Base-by-base conservation (phyloP, 2,888 invertebrate genomes). In the Leistus spinibarbis region DNA sequence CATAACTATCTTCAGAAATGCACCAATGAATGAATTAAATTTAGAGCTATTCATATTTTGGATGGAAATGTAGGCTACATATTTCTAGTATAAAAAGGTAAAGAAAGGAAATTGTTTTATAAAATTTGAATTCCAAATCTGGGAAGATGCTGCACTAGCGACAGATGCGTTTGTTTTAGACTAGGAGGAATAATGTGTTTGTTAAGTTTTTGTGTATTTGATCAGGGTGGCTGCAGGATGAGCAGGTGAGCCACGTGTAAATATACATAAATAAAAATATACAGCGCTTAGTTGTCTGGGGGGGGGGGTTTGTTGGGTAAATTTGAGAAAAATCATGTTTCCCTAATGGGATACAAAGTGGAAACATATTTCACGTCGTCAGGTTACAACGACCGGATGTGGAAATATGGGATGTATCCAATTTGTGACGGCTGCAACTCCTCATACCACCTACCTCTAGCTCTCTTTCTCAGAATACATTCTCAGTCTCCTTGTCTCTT, bases 261-360 rank as follows among this genome's bases (percentile, higher is more conserved):
- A 70, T 70, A 69, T 69, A 57, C 19, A 19, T 57, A 19, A 57
- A 19, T 40, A 40, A 10, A 40, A 10, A 40, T 13, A 69, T 69
- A n/a, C n/a, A n/a, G n/a, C n/a, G n/a, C 69, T 60, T 27, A 60
- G 27, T 57, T 23, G n/a, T 40, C 27, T n/a, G n/a, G n/a, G n/a
- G n/a, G n/a, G n/a, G n/a, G 54, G 23, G 20, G 23, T 19, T 22
- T 20, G 57, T 17, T 40, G 19, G 24, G 24, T 62, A 17, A 69
- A 69, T 62, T 70, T 63, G 54, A 69, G 56, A 53, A 70, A 63
- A 70, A 70, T 63, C 54, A 63, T 70, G 70, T 23, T 22, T 53
- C 54, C 13, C 54, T 54, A 84, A 84, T 84, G 82, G 83, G 83
- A 83, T 83, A 84, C 84, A 84, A 83, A 83, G 83, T 83, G 84